Conservation (phyloP, 2,888 invertebrate genomes). For the Sisyra terminalis region DNA sequence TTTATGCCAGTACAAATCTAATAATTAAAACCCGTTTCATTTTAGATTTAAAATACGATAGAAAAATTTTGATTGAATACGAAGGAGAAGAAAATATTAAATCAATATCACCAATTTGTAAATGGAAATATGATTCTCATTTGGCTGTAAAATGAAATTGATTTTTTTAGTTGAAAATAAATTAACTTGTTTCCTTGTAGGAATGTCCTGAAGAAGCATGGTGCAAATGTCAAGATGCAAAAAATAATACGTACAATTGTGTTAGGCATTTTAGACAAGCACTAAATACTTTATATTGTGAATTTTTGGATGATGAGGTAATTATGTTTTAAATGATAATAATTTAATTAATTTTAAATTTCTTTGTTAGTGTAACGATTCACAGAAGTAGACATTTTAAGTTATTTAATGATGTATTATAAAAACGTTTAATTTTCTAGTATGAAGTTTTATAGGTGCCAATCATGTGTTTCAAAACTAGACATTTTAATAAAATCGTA, state of each 20-base stretch:
- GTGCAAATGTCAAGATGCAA: slow-evolving; percentile 75
- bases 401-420: no score
- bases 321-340: background rate
- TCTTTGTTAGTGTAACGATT: slow-evolving; percentile 2
- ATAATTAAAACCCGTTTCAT: background rate
- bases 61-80: slow-evolving; percentile 44
- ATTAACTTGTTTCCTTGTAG: slow-evolving; percentile 25
- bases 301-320: slow-evolving; percentile 23
- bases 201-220: slow-evolving; percentile 44
- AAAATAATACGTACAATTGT: slow-evolving; percentile 72
- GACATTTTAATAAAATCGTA: no score
- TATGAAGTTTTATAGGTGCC: no score
- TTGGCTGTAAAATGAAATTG: slow-evolving; percentile 38
- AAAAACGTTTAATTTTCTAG: background rate
- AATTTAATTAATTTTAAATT: slow-evolving; percentile 1
- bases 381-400: no score
- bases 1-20: background rate
- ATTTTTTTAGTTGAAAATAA: background rate
- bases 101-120: slow-evolving; percentile 43
- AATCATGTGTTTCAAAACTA: no score
- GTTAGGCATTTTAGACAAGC: slow-evolving; percentile 42
- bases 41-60: slow-evolving; percentile 15
- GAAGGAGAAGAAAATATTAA: slow-evolving; percentile 52
- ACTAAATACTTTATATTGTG: slow-evolving; percentile 43
- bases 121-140: slow-evolving; percentile 38